Conservation (phyloP, 2,888 invertebrate genomes). For the Acleris cristana region DNA sequence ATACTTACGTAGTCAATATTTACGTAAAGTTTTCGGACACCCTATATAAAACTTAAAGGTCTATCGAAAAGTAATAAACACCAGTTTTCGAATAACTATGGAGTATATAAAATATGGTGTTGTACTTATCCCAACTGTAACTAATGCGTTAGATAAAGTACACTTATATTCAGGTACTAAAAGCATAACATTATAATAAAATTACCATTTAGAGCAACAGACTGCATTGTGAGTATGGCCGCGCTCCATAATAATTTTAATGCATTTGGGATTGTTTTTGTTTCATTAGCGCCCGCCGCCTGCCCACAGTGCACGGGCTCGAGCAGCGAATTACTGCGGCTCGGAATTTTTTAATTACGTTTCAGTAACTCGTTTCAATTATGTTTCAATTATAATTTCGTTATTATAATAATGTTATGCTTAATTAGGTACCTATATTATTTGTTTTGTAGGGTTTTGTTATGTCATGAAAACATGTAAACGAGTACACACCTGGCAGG, state of each 20-base stretch:
- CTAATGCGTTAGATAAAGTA: no score
- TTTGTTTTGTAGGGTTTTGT: no score
- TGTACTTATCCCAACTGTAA: no score
- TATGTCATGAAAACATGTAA: no score
- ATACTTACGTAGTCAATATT: no score
- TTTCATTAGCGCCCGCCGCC: constrained; percentile 23
- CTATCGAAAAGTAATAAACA: no score
- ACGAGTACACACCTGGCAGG: no score
- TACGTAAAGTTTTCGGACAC: no score
- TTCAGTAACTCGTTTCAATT: constrained; percentile 11
- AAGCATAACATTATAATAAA: constrained; percentile 2
- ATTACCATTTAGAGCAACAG: constrained; percentile 9
- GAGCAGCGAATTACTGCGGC: constrained; percentile 6
- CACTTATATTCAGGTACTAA: background rate
- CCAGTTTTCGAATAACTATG: no score
- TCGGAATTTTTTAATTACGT: constrained; percentile 19
- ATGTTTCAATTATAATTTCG: background rate
- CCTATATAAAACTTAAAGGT: no score
- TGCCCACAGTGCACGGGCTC: constrained; percentile 6
- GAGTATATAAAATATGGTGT: no score
- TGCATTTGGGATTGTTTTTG: constrained; percentile 26
- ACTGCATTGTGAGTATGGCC: constrained; percentile 11
- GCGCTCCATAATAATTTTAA: constrained; percentile 13
- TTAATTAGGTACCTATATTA: no score
- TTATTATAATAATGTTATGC: background rate